These are phyloP conservation scores for Branchinecta lindahli DNA, from an alignment of 1,140 invertebrate species.

Conservation along the genomic window DNA sequence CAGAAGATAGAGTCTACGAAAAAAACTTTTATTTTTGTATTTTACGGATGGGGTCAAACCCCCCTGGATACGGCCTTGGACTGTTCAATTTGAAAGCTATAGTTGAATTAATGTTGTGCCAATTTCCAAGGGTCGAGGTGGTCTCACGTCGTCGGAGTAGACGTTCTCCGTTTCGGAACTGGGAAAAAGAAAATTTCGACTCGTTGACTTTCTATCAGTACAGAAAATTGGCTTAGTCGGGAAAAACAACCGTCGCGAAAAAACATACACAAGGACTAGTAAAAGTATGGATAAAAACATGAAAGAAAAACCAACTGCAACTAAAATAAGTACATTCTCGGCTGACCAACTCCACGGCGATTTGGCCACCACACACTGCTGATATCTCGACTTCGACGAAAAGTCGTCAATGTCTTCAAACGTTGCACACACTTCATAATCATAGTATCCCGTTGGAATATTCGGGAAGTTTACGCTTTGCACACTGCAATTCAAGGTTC, in stretches of 20 bases:
- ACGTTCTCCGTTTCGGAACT: neutral
- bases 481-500: neutral
- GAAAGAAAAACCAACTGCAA: slow-evolving; percentile 4
- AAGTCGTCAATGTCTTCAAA: neutral
- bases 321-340: neutral
- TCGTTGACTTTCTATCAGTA: neutral
- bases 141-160: neutral
- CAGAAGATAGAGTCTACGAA: too few relatives aligned
- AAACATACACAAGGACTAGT: neutral
- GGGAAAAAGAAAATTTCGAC: neutral
- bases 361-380: neutral
- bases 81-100: neutral
- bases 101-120: neutral
- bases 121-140: neutral
- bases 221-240: neutral
- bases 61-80: too few relatives aligned
- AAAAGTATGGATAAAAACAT: neutral
- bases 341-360: neutral
- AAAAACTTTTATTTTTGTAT: too few relatives aligned
- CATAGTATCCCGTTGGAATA: neutral
- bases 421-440: neutral
- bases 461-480: neutral
- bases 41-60: too few relatives aligned
- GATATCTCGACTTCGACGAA: neutral
- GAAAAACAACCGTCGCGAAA: neutral